phyloP scores from a whole-genome alignment of 2,797 vertebrate genomes.

The Masticophis lateralis region DNA sequence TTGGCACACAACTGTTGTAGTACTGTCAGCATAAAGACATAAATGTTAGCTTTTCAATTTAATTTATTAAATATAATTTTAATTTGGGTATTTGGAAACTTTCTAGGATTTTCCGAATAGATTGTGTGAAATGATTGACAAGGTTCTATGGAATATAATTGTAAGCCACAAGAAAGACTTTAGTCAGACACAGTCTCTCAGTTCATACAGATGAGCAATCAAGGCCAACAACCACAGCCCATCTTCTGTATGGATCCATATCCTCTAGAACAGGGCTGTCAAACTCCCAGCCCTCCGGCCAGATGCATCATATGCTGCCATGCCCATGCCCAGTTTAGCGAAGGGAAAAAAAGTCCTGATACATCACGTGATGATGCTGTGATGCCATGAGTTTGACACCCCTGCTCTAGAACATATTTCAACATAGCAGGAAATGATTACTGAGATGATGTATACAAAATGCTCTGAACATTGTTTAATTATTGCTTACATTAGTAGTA shows the following conservation, averaged over 20 bases:
- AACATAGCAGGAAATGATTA: neutral
- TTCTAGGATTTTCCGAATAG: neutral
- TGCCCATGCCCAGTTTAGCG: too few species aligned
- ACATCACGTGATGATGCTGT: too few species aligned
- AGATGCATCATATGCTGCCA: too few species aligned
- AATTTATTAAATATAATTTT: neutral
- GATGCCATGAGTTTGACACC: too few species aligned
- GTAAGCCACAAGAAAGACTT: neutral
- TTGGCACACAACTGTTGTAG: neutral
- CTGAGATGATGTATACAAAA: neutral
- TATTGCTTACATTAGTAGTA: neutral
- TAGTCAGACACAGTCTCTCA: neutral
- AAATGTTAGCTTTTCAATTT: neutral
- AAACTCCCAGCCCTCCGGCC: too few species aligned
- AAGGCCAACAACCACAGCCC: neutral
- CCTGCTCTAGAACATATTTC: neutral
- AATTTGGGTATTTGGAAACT: neutral
- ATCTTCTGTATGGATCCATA: neutral
- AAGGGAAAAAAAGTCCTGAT: too few species aligned
- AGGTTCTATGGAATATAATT: neutral
- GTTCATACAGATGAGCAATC: neutral
- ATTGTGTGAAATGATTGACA: neutral
- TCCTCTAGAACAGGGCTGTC: neutral
- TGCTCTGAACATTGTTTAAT: neutral
- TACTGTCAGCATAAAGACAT: neutral